Percentiles rank a stretch among this genome's conserved stretches.
Conservation (phyloP, 2,888 invertebrate genomes). For the Andrena haemorrhoa region DNA sequence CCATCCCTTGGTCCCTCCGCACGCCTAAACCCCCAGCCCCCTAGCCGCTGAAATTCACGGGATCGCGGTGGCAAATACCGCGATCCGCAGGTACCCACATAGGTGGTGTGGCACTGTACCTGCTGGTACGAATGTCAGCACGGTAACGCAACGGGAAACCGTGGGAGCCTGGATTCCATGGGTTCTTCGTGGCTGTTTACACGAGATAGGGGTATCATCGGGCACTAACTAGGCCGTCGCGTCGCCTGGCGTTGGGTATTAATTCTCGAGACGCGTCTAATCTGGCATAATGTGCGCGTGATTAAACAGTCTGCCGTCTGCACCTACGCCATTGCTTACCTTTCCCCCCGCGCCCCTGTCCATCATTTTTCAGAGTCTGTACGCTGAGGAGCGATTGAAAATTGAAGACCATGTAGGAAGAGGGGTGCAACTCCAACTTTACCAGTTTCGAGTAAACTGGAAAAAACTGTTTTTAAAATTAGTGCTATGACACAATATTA, state of each 20-base stretch:
- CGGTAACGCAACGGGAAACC: constrained; percentile 13
- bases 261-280: constrained; percentile 80
- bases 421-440: no score
- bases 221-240: constrained; percentile 67
- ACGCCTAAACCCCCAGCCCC: background rate
- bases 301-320: constrained; percentile 73
- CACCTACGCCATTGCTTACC: background rate
- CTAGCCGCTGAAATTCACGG: constrained; percentile 27
- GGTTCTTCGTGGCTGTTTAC: constrained; percentile 76
- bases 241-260: constrained; percentile 74
- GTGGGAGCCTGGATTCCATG: constrained; percentile 59
- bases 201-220: constrained; percentile 74
- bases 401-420: no score
- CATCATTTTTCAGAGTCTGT: background rate
- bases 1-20: constrained; percentile 16
- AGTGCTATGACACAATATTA: no score
- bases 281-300: constrained; percentile 80
- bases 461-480: no score
- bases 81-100: constrained; percentile 37
- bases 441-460: no score
- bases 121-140: constrained; percentile 22
- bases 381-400: background rate
- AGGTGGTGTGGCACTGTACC: background rate
- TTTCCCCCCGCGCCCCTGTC: background rate
- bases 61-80: constrained; percentile 39